Evolutionary conservation across 2,888 invertebrate species (phyloP).

Genomic region (Microchrysa polita): DNA sequence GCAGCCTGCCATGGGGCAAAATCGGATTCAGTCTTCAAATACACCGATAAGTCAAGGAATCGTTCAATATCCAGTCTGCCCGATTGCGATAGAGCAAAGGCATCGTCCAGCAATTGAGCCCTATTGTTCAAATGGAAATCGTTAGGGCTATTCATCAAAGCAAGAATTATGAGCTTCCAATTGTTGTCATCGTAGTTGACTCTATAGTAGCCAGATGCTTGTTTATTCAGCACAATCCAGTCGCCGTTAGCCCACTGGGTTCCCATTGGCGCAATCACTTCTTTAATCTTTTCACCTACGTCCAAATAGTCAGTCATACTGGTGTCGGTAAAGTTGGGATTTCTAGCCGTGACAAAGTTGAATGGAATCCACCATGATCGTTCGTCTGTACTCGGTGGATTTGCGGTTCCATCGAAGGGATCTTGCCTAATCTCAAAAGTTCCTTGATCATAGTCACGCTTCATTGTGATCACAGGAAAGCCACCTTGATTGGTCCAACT

Average conservation of each 20-base stretch:
- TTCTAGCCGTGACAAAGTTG: slow-evolving; percentile 46
- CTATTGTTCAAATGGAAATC: slow-evolving; percentile 77
- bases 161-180: slow-evolving; percentile 71
- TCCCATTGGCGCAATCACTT: slow-evolving; percentile 1
- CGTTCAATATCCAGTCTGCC: slow-evolving; percentile 55
- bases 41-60: slow-evolving; percentile 56
- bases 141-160: neutral
- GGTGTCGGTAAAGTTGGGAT: slow-evolving; percentile 42
- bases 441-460: slow-evolving; percentile 16
- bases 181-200: slow-evolving; percentile 73
- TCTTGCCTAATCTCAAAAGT: slow-evolving; percentile 18
- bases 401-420: slow-evolving; percentile 24
- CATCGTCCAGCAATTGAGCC: slow-evolving; percentile 85
- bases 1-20: slow-evolving; percentile 61
- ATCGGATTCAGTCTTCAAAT: slow-evolving; percentile 58
- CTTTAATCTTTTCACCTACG: neutral
- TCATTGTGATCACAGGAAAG: slow-evolving; percentile 29
- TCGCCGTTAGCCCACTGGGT: slow-evolving; percentile 43
- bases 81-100: slow-evolving; percentile 66
- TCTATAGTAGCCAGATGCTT: slow-evolving; percentile 67
- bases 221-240: slow-evolving; percentile 67
- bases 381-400: neutral
- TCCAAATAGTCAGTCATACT: slow-evolving; percentile 34
- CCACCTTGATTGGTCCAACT: slow-evolving; percentile 36
- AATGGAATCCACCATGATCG: slow-evolving; percentile 48